phyloP scores from a whole-genome alignment of 2,797 vertebrate genomes.

The Furcifer pardalis region DNA sequence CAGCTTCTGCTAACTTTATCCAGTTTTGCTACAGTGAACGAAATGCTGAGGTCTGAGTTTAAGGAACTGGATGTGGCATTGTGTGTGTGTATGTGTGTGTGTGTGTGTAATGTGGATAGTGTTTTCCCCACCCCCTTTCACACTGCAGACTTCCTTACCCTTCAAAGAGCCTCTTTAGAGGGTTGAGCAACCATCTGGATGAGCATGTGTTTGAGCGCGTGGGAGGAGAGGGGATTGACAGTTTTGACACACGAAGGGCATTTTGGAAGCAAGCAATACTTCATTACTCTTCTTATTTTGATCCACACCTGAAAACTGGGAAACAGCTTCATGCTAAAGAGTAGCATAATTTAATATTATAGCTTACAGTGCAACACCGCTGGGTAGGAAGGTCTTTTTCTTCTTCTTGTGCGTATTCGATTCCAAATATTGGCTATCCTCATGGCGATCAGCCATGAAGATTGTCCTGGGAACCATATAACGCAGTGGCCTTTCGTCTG shows the following conservation, averaged over 20 bases:
- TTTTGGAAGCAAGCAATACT: background rate
- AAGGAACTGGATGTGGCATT: background rate
- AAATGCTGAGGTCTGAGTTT: background rate
- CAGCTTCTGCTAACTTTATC: background rate
- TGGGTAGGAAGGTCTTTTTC: too few relatives aligned
- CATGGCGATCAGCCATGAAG: too few relatives aligned
- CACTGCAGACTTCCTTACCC: background rate
- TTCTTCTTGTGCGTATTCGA: too few relatives aligned
- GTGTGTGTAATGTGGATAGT: background rate
- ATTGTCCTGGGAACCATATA: too few relatives aligned
- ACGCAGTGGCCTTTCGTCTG: too few relatives aligned
- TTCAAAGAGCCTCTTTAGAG: background rate
- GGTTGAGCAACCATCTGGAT: background rate
- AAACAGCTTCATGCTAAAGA: too few relatives aligned
- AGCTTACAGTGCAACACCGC: background rate
- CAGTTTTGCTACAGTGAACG: background rate
- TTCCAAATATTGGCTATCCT: too few relatives aligned
- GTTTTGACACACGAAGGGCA: background rate
- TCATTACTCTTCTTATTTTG: background rate
- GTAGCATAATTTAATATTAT: background rate
- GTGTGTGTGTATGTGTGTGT: too few relatives aligned
- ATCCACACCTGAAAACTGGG: constrained; percentile 36
- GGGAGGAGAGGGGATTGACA: background rate
- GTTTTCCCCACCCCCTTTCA: background rate
- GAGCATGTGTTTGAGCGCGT: background rate